phyloP scores from a whole-genome alignment of 2,797 vertebrate species.

The Tolypeutes matacus region DNA sequence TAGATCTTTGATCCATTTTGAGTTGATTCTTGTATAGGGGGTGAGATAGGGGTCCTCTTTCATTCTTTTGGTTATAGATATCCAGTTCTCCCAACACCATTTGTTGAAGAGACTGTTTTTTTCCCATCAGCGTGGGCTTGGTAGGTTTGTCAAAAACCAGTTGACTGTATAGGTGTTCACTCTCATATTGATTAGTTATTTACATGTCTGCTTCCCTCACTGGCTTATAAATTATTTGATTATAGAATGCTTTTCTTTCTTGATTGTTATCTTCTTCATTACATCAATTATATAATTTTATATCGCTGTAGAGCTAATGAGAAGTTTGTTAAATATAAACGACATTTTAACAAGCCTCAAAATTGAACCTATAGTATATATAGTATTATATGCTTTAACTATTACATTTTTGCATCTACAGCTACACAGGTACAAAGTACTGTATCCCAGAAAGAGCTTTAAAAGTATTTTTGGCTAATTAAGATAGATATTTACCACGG shows the following conservation, averaged over 20 bases:
- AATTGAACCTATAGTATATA: conserved; percentile 20
- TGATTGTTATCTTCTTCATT: conserved; percentile 34
- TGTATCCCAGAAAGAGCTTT: conserved; percentile 1
- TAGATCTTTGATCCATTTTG: no score
- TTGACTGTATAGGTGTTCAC: no score
- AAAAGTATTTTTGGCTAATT: conserved; percentile 31
- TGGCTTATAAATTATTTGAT: neutral
- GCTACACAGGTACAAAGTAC: neutral
- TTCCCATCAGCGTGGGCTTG: no score
- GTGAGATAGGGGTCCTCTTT: no score
- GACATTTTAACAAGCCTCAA: conserved; percentile 47
- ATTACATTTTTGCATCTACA: neutral
- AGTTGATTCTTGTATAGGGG: no score
- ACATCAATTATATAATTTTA: neutral
- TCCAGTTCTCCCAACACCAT: no score
- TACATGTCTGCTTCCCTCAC: neutral
- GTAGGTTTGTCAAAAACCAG: no score
- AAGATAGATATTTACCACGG: conserved; percentile 87
- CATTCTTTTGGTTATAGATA: no score
- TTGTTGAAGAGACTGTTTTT: no score
- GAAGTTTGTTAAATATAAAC: conserved; percentile 13
- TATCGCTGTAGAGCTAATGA: neutral
- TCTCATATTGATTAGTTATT: neutral
- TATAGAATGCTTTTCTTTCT: neutral
- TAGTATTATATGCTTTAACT: conserved; percentile 8